phyloP scores from a whole-genome alignment of 1,140 invertebrate genomes.

The Bombus cullumanus region DNA sequence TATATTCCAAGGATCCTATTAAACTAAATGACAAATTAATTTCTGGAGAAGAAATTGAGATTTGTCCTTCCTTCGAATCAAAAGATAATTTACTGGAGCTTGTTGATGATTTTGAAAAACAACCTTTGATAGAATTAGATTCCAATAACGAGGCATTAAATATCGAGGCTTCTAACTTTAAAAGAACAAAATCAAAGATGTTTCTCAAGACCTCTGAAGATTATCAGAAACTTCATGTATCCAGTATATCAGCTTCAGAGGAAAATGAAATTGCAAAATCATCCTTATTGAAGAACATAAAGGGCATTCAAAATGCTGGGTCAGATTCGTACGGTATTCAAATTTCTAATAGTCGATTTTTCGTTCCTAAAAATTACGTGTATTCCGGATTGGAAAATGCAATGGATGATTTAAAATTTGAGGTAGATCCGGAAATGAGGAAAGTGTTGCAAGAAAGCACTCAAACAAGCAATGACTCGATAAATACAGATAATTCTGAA shows the following conservation, averaged over 20 bases:
- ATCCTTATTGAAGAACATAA: constrained; percentile 65
- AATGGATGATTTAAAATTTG: constrained; percentile 74
- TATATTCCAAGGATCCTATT: constrained; percentile 17
- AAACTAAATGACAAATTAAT: constrained; percentile 54
- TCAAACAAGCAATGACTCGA: neutral
- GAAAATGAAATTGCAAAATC: constrained; percentile 30
- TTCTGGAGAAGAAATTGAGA: constrained; percentile 48
- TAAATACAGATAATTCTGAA: neutral
- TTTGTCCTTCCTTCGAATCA: neutral
- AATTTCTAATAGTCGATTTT: constrained; percentile 75
- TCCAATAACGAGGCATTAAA: neutral
- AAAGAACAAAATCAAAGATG: neutral
- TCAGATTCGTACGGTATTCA: constrained; percentile 69
- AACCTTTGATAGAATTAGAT: neutral
- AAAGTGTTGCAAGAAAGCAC: constrained; percentile 69
- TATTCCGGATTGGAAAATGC: constrained; percentile 65
- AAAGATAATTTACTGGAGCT: neutral
- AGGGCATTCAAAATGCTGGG: constrained; percentile 65
- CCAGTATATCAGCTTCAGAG: neutral
- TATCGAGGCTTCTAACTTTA: neutral
- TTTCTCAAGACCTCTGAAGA: constrained; percentile 5
- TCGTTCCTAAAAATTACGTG: constrained; percentile 73
- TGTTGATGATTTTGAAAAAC: neutral
- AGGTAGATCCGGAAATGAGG: constrained; percentile 74
- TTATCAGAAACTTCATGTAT: constrained; percentile 57